Percentiles rank a stretch among this genome's conserved stretches.
These are phyloP conservation scores for Tuta absoluta DNA, from an alignment of 2,888 invertebrate genomes.

Conservation along the genomic window DNA sequence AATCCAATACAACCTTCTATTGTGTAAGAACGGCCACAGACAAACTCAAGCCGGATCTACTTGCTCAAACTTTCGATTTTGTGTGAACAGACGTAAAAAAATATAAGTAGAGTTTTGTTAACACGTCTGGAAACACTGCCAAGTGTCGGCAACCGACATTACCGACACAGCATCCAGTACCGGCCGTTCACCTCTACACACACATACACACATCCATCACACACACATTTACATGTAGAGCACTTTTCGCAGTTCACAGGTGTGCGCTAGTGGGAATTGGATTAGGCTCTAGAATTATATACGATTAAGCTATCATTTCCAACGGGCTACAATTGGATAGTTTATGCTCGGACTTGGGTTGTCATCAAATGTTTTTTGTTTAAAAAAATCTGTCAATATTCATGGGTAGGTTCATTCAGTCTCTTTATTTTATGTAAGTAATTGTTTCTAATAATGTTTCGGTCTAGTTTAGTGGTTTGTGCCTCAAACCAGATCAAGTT, in stretches of 20 bases:
- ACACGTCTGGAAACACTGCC: neutral
- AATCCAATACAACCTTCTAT: too few species aligned
- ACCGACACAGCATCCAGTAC: constrained; percentile 12
- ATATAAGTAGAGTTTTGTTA: neutral
- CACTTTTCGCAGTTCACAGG: neutral
- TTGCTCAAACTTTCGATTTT: too few species aligned
- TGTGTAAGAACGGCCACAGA: too few species aligned
- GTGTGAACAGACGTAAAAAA: neutral
- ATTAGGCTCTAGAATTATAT: constrained; percentile 9
- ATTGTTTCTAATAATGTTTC: too few species aligned
- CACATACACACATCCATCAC: neutral
- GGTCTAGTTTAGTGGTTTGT: too few species aligned
- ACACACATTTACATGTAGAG: neutral
- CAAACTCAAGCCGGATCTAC: too few species aligned
- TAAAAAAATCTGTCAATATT: too few species aligned
- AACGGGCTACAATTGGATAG: neutral
- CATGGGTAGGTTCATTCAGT: too few species aligned
- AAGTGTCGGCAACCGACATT: constrained; percentile 1
- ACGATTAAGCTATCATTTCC: constrained; percentile 15
- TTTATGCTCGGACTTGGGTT: neutral
- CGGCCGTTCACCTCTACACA: constrained; percentile 13
- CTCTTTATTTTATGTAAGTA: too few species aligned
- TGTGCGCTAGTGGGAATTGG: neutral
- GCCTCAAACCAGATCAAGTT: too few species aligned
- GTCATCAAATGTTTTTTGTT: too few species aligned